Base-by-base conservation (phyloP, 2,113 vertebrate genomes). In the Numida meleagris region DNA sequence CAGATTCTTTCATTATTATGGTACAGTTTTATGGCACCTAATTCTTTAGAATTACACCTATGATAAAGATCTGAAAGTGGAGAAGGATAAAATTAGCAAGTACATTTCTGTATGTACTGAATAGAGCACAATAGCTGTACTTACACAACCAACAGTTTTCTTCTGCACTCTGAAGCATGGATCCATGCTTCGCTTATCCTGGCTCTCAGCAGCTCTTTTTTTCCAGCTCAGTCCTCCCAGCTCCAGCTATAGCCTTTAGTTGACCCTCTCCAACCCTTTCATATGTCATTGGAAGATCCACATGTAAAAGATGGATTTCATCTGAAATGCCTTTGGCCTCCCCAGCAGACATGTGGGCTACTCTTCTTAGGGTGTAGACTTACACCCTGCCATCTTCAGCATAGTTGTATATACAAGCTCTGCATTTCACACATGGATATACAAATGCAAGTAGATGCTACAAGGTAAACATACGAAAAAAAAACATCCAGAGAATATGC, bases 401-500 rank as follows among this genome's bases (percentile, higher is more conserved):
- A 7, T 10, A 27, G 42, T 31, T 70, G n/a, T n/a, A n/a, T n/a
- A 31, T 2, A 75, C 4, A 12, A 70, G 46, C 33, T n/a, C n/a
- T 23, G 15, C 10, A 17, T 83, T 70, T 63, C 25, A 70, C 67
- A 83, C 50, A 53, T 38, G 57, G 29, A 31, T 43, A 43, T 6
- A 36, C 16, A 68, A 29, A 51, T 25, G 45, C 0, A 2, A 20
- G 3, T 58, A 20, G 17, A 17, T 68, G 42, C 27, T 24, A 13
- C 40, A 25, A 67, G 27, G 46, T 57, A 74, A 78, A 36, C 9
- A 10, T n/a, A 63, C 51, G n/a, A 42, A 46, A 75, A 10, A 93
- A 73, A 86, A 66, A 70, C 31, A 95, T 89, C 87, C 95, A 91
- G 70, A 76, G 67, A 83, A 82, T 34, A 38, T 42, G 82, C 25